These are phyloP conservation scores for Crotalus helleri DNA, from an alignment of 2,113 vertebrate species.

Conservation along the genomic window DNA sequence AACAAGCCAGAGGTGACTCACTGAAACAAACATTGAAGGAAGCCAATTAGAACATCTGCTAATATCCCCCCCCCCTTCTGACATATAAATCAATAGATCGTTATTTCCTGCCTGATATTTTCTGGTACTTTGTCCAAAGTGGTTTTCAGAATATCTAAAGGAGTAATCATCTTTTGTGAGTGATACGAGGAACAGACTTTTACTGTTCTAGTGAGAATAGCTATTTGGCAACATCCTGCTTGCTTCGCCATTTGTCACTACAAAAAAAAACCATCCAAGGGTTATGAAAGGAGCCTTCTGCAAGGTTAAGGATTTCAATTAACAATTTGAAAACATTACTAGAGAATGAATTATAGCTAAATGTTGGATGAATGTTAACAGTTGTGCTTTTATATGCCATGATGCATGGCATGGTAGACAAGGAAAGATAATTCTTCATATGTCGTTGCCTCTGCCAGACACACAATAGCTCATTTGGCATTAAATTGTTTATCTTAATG, in stretches of 20 bases:
- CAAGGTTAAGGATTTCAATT: slow-evolving; percentile 41
- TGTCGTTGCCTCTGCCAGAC: background rate
- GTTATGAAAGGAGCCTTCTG: slow-evolving; percentile 32
- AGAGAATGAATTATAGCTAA: slow-evolving; percentile 23
- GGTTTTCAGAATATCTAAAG: slow-evolving; percentile 1
- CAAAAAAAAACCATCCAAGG: background rate
- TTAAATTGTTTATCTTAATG: slow-evolving; percentile 25
- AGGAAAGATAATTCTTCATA: slow-evolving; percentile 27
- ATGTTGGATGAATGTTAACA: slow-evolving; percentile 26
- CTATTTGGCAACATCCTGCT: slow-evolving; percentile 1
- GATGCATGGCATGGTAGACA: slow-evolving; percentile 26
- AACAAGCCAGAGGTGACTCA: background rate
- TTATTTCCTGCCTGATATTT: slow-evolving; percentile 5
- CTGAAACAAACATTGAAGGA: background rate
- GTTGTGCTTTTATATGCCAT: slow-evolving; percentile 9
- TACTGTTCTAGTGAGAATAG: slow-evolving; percentile 6
- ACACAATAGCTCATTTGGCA: slow-evolving; percentile 6
- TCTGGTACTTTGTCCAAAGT: slow-evolving; percentile 7
- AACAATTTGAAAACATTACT: slow-evolving; percentile 33
- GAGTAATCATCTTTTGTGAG: background rate
- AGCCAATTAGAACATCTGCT: slow-evolving; percentile 6
- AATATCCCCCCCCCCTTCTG: no score
- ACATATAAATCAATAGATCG: background rate
- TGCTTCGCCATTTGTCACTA: slow-evolving; percentile 3
- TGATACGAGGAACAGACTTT: background rate